phyloP scores from a whole-genome alignment of 2,888 invertebrate genomes.

The Cepaea hortensis region DNA sequence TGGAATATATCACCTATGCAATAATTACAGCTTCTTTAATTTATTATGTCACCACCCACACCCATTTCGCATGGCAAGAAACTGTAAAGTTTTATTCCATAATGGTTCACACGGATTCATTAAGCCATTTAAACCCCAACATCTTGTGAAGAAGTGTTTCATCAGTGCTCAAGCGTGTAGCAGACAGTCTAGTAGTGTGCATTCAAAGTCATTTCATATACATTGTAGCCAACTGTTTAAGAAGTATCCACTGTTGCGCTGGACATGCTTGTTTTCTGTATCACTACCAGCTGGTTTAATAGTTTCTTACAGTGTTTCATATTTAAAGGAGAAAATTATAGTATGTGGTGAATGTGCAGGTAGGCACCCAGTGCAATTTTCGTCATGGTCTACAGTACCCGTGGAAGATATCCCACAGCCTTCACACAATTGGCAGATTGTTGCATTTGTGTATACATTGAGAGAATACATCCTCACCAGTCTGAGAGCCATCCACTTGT shows the following conservation, averaged over 20 bases:
- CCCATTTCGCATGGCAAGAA: background rate
- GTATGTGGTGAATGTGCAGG: constrained; percentile 1
- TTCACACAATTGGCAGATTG: background rate
- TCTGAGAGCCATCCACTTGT: constrained; percentile 31
- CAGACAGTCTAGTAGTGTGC: background rate
- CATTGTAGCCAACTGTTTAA: background rate
- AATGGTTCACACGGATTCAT: background rate
- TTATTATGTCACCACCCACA: no score
- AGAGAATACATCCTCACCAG: background rate
- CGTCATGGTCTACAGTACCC: background rate
- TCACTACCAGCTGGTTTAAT: background rate
- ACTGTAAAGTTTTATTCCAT: background rate
- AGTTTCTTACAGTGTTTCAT: background rate
- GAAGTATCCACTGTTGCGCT: background rate
- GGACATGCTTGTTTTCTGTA: background rate
- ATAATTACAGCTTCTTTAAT: no score
- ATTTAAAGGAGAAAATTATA: background rate
- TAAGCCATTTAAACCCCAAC: no score
- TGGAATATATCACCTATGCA: no score
- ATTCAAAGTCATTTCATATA: background rate
- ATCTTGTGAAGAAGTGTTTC: no score
- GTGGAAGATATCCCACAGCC: no score
- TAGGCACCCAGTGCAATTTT: background rate
- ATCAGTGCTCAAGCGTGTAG: no score
- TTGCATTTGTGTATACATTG: background rate